Conservation (phyloP, 2,888 invertebrate genomes). For the Acanthacorydalis orientalis region DNA sequence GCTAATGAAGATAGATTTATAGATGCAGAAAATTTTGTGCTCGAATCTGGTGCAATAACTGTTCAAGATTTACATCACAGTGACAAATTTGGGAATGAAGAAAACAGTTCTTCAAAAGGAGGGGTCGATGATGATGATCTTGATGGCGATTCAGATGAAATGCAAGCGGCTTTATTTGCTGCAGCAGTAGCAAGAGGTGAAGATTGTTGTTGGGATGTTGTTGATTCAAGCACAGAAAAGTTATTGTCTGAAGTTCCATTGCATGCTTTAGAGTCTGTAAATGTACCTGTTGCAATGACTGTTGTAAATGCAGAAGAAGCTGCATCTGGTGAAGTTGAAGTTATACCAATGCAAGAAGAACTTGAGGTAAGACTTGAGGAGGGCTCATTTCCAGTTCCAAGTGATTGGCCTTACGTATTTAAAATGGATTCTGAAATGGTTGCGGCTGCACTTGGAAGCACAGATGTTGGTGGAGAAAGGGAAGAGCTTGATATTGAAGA, state of each 20-base stretch:
- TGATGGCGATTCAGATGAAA: conserved; percentile 19
- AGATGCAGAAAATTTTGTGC: conserved; percentile 64
- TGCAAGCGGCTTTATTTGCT: conserved; percentile 25
- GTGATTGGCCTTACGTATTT: conserved; percentile 27
- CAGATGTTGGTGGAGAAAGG: conserved; percentile 16
- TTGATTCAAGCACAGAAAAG: conserved; percentile 31
- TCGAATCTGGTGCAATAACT: conserved; percentile 43
- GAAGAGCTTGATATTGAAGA: conserved; percentile 6
- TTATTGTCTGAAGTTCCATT: conserved; percentile 23
- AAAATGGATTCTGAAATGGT: conserved; percentile 30
- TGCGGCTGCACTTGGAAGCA: conserved; percentile 30
- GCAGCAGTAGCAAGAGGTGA: conserved; percentile 15
- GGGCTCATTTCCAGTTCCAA: conserved; percentile 28
- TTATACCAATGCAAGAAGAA: conserved; percentile 39
- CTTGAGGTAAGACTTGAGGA: conserved; percentile 36
- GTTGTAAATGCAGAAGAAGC: conserved; percentile 16
- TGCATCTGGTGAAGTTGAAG: conserved; percentile 22
- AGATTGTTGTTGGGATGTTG: conserved; percentile 29
- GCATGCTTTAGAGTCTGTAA: conserved; percentile 20
- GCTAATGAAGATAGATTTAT: conserved; percentile 50
- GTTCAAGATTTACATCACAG: conserved; percentile 7
- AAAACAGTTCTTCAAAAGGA: conserved; percentile 19
- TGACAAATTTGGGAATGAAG: conserved; percentile 4
- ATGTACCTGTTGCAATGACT: conserved; percentile 18
- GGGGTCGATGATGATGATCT: conserved; percentile 16